These are phyloP conservation scores for Diploscapter pachys DNA, from an alignment of 1,140 invertebrate genomes.

Conservation along the genomic window DNA sequence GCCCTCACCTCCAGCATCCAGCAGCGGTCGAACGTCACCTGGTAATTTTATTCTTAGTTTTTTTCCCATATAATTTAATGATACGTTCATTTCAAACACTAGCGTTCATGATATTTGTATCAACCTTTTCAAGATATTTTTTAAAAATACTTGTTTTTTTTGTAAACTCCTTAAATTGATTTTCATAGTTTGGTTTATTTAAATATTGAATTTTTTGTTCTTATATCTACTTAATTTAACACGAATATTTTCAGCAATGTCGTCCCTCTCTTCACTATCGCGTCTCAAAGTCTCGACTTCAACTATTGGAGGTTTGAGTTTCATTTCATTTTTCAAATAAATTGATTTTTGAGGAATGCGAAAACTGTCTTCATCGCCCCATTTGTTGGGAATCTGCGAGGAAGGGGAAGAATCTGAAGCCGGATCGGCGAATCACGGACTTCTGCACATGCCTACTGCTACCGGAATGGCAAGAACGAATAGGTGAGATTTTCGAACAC, in stretches of 20 bases:
- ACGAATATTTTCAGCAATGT: slow-evolving; percentile 18
- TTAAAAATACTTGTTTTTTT: neutral
- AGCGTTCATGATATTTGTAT: neutral
- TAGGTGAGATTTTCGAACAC: neutral
- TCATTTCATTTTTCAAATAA: neutral
- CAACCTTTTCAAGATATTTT: neutral
- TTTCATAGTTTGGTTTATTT: neutral
- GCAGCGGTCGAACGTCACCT: slow-evolving; percentile 35
- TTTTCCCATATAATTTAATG: neutral
- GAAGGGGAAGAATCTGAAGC: slow-evolving; percentile 34
- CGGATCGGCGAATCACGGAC: neutral
- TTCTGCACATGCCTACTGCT: slow-evolving; percentile 7
- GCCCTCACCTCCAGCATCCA: slow-evolving; percentile 33
- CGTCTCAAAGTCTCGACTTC: slow-evolving; percentile 47
- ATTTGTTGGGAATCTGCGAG: slow-evolving; percentile 56
- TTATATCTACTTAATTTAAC: neutral
- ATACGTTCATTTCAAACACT: neutral
- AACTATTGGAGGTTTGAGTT: slow-evolving; percentile 22
- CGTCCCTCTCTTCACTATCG: slow-evolving; percentile 40
- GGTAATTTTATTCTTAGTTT: neutral
- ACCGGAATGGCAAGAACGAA: slow-evolving; percentile 18
- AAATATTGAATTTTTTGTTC: too few relatives aligned
- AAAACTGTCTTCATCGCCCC: slow-evolving; percentile 54
- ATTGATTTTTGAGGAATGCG: slow-evolving; percentile 41
- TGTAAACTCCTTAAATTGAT: too few relatives aligned